Evolutionary conservation across 2,113 vertebrate species (phyloP).

Genomic region (Eptesicus fuscus): DNA sequence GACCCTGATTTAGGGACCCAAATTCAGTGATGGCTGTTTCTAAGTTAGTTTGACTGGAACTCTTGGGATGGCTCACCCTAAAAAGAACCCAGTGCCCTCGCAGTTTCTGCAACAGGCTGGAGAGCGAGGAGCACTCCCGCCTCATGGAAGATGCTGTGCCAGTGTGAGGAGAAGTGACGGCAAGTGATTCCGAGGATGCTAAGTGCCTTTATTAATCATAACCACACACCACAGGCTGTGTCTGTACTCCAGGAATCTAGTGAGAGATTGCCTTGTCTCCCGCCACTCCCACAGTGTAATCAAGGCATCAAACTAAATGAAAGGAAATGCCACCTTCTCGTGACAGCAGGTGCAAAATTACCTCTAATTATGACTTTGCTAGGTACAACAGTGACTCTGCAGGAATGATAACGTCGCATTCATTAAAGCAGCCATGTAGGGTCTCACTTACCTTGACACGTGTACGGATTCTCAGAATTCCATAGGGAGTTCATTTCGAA

Average conservation of each 20-base stretch:
- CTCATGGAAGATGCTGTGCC: background rate
- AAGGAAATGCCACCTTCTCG: slow-evolving; percentile 73
- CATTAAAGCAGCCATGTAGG: slow-evolving; percentile 72
- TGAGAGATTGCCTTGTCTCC: slow-evolving; percentile 65
- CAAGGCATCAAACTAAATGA: slow-evolving; percentile 79
- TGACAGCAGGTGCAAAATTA: slow-evolving; percentile 84
- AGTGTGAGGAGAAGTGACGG: background rate
- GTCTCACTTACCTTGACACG: slow-evolving; percentile 46
- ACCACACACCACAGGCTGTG: slow-evolving; percentile 13
- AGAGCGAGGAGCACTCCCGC: fast-evolving
- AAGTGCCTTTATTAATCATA: slow-evolving; percentile 51
- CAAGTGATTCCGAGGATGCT: background rate
- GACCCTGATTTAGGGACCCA: background rate
- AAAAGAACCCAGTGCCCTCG: background rate
- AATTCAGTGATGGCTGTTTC: background rate
- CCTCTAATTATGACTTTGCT: slow-evolving; percentile 80
- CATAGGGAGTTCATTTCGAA: background rate
- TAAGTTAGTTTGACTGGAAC: background rate
- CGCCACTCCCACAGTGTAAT: slow-evolving; percentile 76
- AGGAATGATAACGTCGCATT: slow-evolving; percentile 76
- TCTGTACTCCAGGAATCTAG: slow-evolving; percentile 65
- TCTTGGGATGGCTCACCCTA: background rate
- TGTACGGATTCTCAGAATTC: background rate
- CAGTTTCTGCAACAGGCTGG: background rate
- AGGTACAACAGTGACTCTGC: slow-evolving; percentile 79